Evolutionary conservation across 2,113 vertebrate genomes (phyloP), one percentile per base, ranked within the genome.

Genomic region (Leptobrachium ailaonicum): DNA sequence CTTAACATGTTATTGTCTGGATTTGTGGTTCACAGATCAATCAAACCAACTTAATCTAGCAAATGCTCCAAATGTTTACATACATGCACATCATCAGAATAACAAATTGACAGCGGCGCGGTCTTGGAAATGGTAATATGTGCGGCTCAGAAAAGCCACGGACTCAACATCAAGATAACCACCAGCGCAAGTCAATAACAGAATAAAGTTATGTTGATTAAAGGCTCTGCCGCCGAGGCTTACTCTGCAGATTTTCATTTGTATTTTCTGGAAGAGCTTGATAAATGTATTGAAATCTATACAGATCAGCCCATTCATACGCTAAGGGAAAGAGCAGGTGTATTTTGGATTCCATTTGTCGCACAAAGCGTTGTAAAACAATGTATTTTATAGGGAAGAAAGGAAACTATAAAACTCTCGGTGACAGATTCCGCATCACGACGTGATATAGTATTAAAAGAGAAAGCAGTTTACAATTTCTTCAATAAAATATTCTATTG

Each of bases 91-190:
- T 64, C 13, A 32, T 64, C 32, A 64, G 62, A 64, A 64, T 20
- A 64, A 10, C 62, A 64, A 64, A n/a, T 69, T 69, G 67, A 14
- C 43, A 47, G 42, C 41, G 13, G 42, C 44, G 3, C 8, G 7
- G 6, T 45, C 42, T 45, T 69, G 41, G 45, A 69, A 69, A 69
- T 69, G 42, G 8, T 69, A 69, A 69, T 69, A 44, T 69, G 43
- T 45, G 41, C 13, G 6, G 7, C 3, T 12, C 42, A 3, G 42
- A 14, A 45, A n/a, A 14, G 67, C 12, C 4, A 14, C n/a, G 67
- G 41, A 7, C 45, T 69, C 7, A 69, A 45, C 11, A 45, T 43
- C 9, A 42, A 6, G 40, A 68, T 42, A 42, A 43, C 41, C 6
- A 69, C 14, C 45, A 45, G 13, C 8, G 4, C 8, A 45, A 69